Base-by-base conservation (phyloP, 2,797 vertebrate genomes). In the Squalus acanthias region DNA sequence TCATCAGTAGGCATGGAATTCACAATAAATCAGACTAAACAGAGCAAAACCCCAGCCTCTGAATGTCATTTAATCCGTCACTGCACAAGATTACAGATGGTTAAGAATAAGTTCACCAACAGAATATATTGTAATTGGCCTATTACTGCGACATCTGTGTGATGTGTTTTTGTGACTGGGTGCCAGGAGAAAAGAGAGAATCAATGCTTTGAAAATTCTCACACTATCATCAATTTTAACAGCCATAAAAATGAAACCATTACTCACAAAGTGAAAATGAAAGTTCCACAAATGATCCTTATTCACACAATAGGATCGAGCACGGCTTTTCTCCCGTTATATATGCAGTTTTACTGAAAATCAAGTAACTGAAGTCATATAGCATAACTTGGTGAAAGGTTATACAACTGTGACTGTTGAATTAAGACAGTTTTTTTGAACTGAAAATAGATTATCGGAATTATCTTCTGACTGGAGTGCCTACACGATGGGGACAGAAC, bases 11-110 rank as follows among this genome's bases (percentile, higher is more conserved):
- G 39, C 7, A 20, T 7, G 82, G 20, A 85, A 50, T 50, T 50
- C 82, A 85, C 24, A 85, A 85, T 85, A 85, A 85, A 85, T 85
- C 82, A 85, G 82, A 85, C 39, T 24, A 50, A 85, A 85, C 46
- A 85, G 82, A 85, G 82, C 82, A 85, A 85, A 50, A 50, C 20
- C 82, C 7, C 82, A 50, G 82, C 82, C 46, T 50, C 82, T 50
- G 39, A 85, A 46, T 85, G 39, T 85, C 15, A 85, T 85, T 85
- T 85, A 85, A 85, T 50, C 79, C 39, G 5, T 85, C 82, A 50
- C 82, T 85, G 82, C 82, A 50, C 46, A 85, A 85, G 20, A 50
- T 50, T 85, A 85, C 82, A 85, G 82, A 89, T 60, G 87, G 87
- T 89, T 89, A 89, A 89, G 24, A 60, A 4, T 60, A 89, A 89